These are phyloP conservation scores for Ibycter americanus DNA, from an alignment of 2,797 vertebrate species.

Conservation along the genomic window DNA sequence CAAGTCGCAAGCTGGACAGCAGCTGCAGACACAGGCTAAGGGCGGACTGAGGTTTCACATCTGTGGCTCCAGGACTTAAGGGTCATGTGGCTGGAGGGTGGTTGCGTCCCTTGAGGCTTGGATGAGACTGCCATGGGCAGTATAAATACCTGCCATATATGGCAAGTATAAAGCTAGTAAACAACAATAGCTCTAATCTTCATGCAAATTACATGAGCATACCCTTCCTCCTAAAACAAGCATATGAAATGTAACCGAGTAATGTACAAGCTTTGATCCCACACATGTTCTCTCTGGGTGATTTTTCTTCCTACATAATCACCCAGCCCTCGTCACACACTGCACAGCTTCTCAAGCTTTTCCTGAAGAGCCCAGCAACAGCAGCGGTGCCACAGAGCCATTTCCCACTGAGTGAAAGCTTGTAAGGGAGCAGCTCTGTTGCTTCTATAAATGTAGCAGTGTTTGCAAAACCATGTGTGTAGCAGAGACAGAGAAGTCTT, in stretches of 20 bases:
- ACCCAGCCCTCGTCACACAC: neutral
- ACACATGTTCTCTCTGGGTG: conserved; percentile 19
- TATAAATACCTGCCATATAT: no score
- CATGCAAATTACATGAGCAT: neutral
- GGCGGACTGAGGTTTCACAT: neutral
- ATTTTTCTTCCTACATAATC: conserved; percentile 39
- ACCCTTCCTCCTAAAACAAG: neutral
- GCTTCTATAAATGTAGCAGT: neutral
- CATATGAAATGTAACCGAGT: neutral
- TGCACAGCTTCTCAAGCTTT: neutral
- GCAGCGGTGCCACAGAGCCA: neutral
- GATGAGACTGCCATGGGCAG: neutral
- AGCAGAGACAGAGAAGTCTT: neutral
- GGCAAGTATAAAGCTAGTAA: neutral
- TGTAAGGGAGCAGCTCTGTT: neutral
- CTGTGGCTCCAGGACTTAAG: neutral
- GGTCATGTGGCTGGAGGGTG: neutral
- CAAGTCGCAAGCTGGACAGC: neutral
- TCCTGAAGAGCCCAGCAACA: conserved; percentile 4
- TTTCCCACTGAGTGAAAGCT: neutral
- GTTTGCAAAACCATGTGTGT: neutral
- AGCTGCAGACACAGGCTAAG: neutral
- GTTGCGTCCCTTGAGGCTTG: neutral
- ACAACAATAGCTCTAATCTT: neutral
- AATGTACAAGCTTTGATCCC: conserved; percentile 6